Percentiles rank a stretch among this genome's conserved stretches.
Conservation (phyloP, 2,113 vertebrate genomes). For the Ameiurus melas region DNA sequence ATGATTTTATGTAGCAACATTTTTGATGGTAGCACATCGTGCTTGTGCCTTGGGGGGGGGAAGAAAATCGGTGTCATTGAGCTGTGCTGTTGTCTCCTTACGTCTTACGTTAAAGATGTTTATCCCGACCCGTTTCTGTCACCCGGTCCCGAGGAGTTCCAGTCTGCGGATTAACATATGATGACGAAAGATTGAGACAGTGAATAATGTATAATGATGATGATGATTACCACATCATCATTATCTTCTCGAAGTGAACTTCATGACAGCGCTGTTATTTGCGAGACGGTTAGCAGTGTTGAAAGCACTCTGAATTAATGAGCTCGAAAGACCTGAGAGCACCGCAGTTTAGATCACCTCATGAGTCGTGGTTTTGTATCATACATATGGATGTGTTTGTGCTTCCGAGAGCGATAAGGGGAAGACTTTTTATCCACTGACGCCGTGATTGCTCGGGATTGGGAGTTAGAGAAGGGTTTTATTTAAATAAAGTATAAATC, state of each 20-base stretch:
- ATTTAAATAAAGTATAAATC: not conserved
- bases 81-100: not conserved
- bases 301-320: slow-evolving; percentile 22
- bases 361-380: not conserved
- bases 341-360: not conserved
- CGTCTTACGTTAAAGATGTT: not conserved
- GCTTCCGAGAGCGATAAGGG: not conserved
- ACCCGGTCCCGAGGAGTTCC: not conserved
- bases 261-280: not conserved
- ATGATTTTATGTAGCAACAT: not conserved
- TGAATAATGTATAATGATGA: not conserved
- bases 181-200: not conserved
- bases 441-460: not conserved
- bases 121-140: not conserved
- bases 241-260: not conserved
- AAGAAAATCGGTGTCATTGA: not conserved
- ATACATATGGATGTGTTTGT: slow-evolving; percentile 5
- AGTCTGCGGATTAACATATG: not conserved
- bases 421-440: not conserved
- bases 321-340: slow-evolving; percentile 1
- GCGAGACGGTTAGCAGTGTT: not conserved
- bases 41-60: not conserved
- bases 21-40: not conserved
- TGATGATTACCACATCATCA: slow-evolving; percentile 1
- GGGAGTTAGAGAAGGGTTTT: not conserved